A percentile compares a stretch with the other conserved stretches of the same genome.
Evolutionary conservation across 1,140 invertebrate genomes (phyloP).

Genomic region (Kradibia gibbosae): DNA sequence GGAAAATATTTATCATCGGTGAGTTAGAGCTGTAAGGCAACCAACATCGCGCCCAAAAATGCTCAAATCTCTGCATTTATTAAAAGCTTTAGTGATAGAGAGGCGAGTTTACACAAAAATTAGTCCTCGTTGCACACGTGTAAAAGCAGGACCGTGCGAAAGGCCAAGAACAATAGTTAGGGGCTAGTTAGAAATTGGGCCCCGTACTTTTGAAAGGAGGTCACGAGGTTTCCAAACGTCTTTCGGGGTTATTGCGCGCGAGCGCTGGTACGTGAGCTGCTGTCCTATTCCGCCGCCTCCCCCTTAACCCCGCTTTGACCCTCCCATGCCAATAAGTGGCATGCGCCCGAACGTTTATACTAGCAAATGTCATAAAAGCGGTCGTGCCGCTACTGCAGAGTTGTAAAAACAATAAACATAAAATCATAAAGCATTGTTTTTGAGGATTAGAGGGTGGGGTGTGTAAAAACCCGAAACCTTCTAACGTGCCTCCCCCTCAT

Average conservation of each 20-base stretch:
- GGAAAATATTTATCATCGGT: not conserved
- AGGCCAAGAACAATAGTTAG: not conserved
- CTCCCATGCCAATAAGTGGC: not conserved
- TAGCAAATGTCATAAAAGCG: conserved; percentile 3
- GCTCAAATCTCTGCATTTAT: not conserved
- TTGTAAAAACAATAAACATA: conserved; percentile 63
- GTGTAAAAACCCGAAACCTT: conserved; percentile 53
- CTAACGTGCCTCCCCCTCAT: not conserved
- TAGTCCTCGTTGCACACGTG: not conserved
- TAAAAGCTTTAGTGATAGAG: conserved; percentile 2
- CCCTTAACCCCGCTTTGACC: too few relatives aligned
- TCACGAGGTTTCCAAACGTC: not conserved
- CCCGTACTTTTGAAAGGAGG: not conserved
- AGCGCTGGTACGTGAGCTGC: not conserved
- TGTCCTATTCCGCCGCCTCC: too few relatives aligned
- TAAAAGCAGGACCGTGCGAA: not conserved
- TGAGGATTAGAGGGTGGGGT: conserved; percentile 23
- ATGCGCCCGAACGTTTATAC: not conserved
- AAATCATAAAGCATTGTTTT: conserved; percentile 61
- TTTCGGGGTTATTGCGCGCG: not conserved
- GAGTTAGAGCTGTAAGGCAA: not conserved
- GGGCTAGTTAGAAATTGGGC: not conserved
- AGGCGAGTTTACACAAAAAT: not conserved
- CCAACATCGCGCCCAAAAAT: too few relatives aligned
- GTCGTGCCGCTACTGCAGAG: conserved; percentile 49